Percentiles rank a stretch among this genome's conserved stretches.
Conservation (phyloP, 2,113 vertebrate genomes). For the Saguinus imperator region DNA sequence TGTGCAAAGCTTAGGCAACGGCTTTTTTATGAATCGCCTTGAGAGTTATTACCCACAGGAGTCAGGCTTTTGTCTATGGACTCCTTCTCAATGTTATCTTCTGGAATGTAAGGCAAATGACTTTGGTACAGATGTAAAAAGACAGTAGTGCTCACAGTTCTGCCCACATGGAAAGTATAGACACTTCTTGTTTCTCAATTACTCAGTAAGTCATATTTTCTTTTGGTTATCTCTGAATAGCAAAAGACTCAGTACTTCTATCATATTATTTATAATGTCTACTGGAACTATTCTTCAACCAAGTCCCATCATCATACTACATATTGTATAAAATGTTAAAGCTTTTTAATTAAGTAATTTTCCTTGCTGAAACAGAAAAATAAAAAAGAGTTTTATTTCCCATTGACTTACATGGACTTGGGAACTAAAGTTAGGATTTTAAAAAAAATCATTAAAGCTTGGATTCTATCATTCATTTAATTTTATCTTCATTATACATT, state of each 20-base stretch:
- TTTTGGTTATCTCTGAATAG: conserved; percentile 8
- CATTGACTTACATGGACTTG: conserved; percentile 6
- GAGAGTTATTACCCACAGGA: neutral
- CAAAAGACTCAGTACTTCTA: neutral
- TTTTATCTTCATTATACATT: conserved; percentile 6
- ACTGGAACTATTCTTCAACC: neutral
- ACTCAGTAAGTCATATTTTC: neutral
- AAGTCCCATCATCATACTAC: neutral
- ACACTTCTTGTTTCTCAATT: neutral
- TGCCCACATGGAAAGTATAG: neutral
- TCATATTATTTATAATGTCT: neutral
- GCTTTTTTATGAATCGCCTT: neutral
- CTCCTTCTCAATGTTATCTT: neutral
- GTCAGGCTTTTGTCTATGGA: neutral
- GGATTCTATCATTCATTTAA: conserved; percentile 22
- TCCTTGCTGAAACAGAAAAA: neutral
- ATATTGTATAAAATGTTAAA: conserved; percentile 19
- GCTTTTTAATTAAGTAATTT: conserved; percentile 3
- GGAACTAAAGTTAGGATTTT: neutral
- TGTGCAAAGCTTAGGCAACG: neutral
- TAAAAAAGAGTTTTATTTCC: neutral
- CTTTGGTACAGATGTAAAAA: neutral
- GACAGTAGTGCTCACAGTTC: neutral
- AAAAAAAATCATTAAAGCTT: conserved; percentile 42
- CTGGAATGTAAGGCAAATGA: neutral